Evolutionary conservation across 2,888 invertebrate species (phyloP).

Genomic region (Zeuzera pyrina): DNA sequence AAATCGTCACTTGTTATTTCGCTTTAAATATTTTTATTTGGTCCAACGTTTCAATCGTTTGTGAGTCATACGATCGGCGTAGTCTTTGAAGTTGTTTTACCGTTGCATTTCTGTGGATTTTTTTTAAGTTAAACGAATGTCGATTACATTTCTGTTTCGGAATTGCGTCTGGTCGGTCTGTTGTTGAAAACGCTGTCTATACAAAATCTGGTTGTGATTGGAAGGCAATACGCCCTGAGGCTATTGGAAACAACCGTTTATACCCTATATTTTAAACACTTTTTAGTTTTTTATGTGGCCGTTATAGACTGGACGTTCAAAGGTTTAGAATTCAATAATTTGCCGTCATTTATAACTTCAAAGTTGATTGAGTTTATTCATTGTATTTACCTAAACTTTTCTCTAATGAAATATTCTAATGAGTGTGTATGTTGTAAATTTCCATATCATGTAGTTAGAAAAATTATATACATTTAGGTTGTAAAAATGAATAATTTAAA

Average conservation of each 20-base stretch:
- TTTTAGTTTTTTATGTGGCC: no score
- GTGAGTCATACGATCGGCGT: conserved; percentile 44
- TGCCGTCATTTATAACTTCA: no score
- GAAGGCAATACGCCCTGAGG: conserved; percentile 35
- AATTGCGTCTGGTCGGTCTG: conserved; percentile 21
- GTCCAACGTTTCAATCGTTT: conserved; percentile 42
- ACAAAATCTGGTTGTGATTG: conserved; percentile 1
- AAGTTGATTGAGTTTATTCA: no score
- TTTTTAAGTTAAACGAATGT: conserved; percentile 25
- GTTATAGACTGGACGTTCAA: no score
- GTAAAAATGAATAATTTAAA: no score
- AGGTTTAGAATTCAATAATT: no score
- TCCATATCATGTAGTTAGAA: no score
- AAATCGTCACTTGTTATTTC: conserved; percentile 41
- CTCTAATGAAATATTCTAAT: no score
- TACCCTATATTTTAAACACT: no score
- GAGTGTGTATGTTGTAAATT: no score
- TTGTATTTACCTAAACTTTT: no score
- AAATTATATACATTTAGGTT: no score
- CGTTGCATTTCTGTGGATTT: conserved; percentile 36
- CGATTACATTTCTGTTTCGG: conserved; percentile 36
- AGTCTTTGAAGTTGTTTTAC: conserved; percentile 36
- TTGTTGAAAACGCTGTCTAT: conserved; percentile 7
- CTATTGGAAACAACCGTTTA: conserved; percentile 11
- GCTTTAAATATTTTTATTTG: conserved; percentile 42